phyloP scores from a whole-genome alignment of 2,888 invertebrate species.

The Perizoma flavofasciatum region DNA sequence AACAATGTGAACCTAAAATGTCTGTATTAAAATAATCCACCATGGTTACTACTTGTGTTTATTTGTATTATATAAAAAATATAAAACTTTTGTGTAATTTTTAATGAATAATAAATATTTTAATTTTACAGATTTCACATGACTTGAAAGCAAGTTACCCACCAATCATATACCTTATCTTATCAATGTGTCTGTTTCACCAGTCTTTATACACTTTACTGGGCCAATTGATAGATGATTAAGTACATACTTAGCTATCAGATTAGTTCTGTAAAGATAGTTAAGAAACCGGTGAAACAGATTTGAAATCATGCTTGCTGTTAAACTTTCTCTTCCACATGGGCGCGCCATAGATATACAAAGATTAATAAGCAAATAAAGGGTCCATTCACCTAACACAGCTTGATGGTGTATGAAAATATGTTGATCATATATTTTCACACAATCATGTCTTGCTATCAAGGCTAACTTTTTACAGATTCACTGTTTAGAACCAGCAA shows the following conservation, averaged over 20 bases:
- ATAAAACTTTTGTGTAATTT: not conserved
- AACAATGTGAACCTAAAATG: too few species aligned
- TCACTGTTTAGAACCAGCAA: too few species aligned
- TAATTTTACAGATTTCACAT: slow-evolving; percentile 31
- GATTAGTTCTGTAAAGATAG: not conserved
- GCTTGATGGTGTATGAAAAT: not conserved
- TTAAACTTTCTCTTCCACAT: slow-evolving; percentile 35
- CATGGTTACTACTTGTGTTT: too few species aligned
- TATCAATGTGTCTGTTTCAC: slow-evolving; percentile 32
- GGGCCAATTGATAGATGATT: not conserved
- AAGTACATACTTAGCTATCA: not conserved
- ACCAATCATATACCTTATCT: slow-evolving; percentile 36
- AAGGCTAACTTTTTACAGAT: too few species aligned
- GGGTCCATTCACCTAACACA: not conserved
- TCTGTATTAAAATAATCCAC: too few species aligned
- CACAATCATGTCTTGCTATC: too few species aligned
- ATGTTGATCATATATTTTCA: too few species aligned
- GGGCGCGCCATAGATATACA: slow-evolving; percentile 12
- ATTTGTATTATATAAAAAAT: too few species aligned
- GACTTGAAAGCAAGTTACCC: slow-evolving; percentile 18
- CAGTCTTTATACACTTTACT: not conserved
- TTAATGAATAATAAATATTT: slow-evolving; percentile 20
- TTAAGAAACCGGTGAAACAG: slow-evolving; percentile 10
- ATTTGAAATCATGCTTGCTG: slow-evolving; percentile 13
- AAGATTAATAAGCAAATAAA: not conserved